Conservation (phyloP, 2,797 vertebrate genomes). For the Pangasius macronema region DNA sequence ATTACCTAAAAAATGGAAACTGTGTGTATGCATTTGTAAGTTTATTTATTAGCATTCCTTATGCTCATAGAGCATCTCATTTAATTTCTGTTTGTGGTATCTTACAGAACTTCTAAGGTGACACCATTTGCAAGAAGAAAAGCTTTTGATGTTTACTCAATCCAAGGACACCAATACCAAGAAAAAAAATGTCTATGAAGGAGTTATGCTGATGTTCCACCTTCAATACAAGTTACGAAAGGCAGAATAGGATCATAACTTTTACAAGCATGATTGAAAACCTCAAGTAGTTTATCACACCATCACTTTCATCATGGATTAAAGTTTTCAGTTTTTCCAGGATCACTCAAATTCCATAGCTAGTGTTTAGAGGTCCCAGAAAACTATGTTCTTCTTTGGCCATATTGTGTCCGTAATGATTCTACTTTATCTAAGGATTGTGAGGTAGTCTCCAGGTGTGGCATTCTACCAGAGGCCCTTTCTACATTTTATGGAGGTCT, state of each 20-base stretch:
- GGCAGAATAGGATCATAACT: background rate
- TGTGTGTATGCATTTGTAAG: background rate
- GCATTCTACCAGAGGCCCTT: slow-evolving; percentile 62
- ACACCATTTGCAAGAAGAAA: slow-evolving; percentile 23
- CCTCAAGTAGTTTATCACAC: background rate
- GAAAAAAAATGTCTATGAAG: slow-evolving; percentile 6
- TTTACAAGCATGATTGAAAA: slow-evolving; percentile 14
- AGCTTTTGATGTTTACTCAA: slow-evolving; percentile 11
- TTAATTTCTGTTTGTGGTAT: slow-evolving; percentile 41
- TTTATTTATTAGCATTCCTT: slow-evolving; percentile 4
- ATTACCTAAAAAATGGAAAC: background rate
- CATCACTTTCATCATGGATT: slow-evolving; percentile 25
- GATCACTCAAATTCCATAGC: background rate
- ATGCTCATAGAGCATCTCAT: background rate
- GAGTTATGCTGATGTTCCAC: background rate
- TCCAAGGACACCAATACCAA: slow-evolving; percentile 9
- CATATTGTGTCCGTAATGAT: slow-evolving; percentile 52
- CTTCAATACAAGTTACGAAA: slow-evolving; percentile 27
- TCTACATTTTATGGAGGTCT: slow-evolving; percentile 78
- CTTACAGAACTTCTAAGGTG: slow-evolving; percentile 48
- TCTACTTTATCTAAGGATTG: slow-evolving; percentile 52
- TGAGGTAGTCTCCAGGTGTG: slow-evolving; percentile 64
- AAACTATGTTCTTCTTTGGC: background rate
- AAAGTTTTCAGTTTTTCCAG: background rate
- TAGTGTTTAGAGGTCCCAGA: slow-evolving; percentile 17